Conservation (phyloP, 1,140 invertebrate genomes). For the Cydia pomonella region DNA sequence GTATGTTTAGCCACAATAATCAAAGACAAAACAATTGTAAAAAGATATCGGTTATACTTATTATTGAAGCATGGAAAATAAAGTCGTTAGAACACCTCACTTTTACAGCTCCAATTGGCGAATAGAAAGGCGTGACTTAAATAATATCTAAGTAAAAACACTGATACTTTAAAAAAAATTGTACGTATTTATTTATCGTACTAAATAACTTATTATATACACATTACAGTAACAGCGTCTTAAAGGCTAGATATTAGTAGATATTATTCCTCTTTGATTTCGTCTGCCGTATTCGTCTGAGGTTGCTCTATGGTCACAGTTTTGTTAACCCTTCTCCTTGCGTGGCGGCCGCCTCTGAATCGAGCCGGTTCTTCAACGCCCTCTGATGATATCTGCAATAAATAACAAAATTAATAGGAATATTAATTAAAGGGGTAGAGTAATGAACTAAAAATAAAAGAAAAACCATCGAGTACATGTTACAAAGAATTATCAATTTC, state of each 20-base stretch:
- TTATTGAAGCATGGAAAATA: too few species aligned
- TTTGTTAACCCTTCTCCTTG: conserved; percentile 52
- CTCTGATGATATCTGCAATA: conserved; percentile 46
- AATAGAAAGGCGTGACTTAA: too few species aligned
- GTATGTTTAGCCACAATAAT: too few species aligned
- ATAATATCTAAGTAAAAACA: too few species aligned
- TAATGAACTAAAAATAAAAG: too few species aligned
- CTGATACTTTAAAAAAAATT: not conserved
- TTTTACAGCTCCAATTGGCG: too few species aligned
- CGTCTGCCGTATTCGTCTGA: conserved; percentile 18
- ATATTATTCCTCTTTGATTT: conserved; percentile 5
- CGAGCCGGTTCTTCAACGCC: conserved; percentile 39
- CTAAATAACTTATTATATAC: not conserved
- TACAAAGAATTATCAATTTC: too few species aligned
- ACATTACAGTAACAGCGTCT: not conserved
- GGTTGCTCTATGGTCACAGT: conserved; percentile 45
- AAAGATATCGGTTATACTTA: too few species aligned
- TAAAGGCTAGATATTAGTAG: not conserved
- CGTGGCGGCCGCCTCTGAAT: conserved; percentile 49
- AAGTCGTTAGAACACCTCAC: too few species aligned
- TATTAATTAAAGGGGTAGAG: not conserved
- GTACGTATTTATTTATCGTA: not conserved
- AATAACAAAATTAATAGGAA: conserved; percentile 1
- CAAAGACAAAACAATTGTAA: too few species aligned
- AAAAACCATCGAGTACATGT: too few species aligned